Evolutionary conservation across 2,888 invertebrate species (phyloP).

Genomic region (Drosophila suboccidentalis): DNA sequence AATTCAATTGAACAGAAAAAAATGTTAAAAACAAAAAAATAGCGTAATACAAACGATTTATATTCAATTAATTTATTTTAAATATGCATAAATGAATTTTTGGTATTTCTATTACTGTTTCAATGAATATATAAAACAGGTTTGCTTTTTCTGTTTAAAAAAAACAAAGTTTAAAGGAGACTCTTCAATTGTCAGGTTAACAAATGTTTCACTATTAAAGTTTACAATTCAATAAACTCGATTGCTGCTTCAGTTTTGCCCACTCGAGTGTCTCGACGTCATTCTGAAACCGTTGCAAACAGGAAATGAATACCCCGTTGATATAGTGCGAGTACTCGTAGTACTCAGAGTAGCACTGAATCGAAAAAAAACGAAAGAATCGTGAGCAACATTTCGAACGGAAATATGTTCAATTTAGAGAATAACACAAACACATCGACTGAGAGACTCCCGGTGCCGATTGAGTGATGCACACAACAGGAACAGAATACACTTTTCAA

Average conservation of each 20-base stretch:
- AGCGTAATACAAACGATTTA: slow-evolving; percentile 17
- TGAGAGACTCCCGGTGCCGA: slow-evolving; percentile 16
- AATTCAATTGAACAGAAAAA: slow-evolving; percentile 5
- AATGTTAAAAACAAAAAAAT: neutral
- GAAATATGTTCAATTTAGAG: slow-evolving; percentile 75
- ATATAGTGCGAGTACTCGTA: slow-evolving; percentile 10
- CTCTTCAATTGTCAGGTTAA: neutral
- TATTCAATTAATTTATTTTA: slow-evolving; percentile 56
- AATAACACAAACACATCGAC: slow-evolving; percentile 51
- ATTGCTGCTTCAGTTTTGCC: slow-evolving; percentile 30
- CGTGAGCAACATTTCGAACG: slow-evolving; percentile 52
- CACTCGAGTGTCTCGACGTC: slow-evolving; percentile 16
- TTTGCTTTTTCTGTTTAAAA: neutral
- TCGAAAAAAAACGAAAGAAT: slow-evolving; percentile 6
- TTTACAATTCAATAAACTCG: slow-evolving; percentile 25
- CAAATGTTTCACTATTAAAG: slow-evolving; percentile 24
- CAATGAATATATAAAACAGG: slow-evolving; percentile 34
- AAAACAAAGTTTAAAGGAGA: neutral
- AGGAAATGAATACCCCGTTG: slow-evolving; percentile 65
- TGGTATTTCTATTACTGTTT: slow-evolving; percentile 33
- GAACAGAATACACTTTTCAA: neutral
- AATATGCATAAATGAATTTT: slow-evolving; percentile 44
- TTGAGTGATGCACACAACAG: slow-evolving; percentile 51
- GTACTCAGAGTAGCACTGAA: slow-evolving; percentile 8
- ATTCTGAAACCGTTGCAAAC: slow-evolving; percentile 46